Percentiles rank a stretch among this genome's conserved stretches.
These are phyloP conservation scores for Neotoma lepida DNA, from an alignment of 2,113 vertebrate genomes.

Conservation along the genomic window DNA sequence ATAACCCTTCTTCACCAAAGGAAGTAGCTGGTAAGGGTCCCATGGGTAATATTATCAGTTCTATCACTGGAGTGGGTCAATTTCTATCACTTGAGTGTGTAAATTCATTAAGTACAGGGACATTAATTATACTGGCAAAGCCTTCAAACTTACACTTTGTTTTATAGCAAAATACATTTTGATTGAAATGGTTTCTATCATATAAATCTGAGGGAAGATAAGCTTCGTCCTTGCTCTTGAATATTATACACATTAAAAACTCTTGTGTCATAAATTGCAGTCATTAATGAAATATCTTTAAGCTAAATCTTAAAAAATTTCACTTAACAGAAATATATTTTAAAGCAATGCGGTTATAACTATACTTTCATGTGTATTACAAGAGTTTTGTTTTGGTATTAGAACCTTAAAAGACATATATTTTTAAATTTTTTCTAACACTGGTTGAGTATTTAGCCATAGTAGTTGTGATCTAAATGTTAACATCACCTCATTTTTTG, in stretches of 20 bases:
- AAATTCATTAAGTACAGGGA: slow-evolving; percentile 72
- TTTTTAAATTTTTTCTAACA: not conserved
- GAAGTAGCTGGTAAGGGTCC: slow-evolving; percentile 44
- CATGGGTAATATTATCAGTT: slow-evolving; percentile 71
- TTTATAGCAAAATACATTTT: slow-evolving; percentile 82
- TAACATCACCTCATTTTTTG: not conserved
- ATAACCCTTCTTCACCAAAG: slow-evolving; percentile 72
- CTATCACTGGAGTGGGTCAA: too few relatives aligned
- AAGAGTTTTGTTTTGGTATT: slow-evolving; percentile 35
- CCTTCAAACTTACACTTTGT: slow-evolving; percentile 80
- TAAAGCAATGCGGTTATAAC: not conserved
- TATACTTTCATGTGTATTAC: slow-evolving; percentile 18
- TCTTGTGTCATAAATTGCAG: slow-evolving; percentile 80
- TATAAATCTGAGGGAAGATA: slow-evolving; percentile 57
- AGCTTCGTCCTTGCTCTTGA: slow-evolving; percentile 77
- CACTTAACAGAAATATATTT: slow-evolving; percentile 66
- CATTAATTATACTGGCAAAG: slow-evolving; percentile 80
- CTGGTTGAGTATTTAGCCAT: not conserved
- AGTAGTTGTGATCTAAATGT: not conserved
- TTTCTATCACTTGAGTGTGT: slow-evolving; percentile 78
- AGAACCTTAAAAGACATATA: not conserved
- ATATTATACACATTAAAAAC: slow-evolving; percentile 80
- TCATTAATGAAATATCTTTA: slow-evolving; percentile 78
- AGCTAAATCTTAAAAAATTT: slow-evolving; percentile 77
- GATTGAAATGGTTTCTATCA: slow-evolving; percentile 82